Conservation (phyloP, 1,140 invertebrate genomes). For the Euglossa dilemma region DNA sequence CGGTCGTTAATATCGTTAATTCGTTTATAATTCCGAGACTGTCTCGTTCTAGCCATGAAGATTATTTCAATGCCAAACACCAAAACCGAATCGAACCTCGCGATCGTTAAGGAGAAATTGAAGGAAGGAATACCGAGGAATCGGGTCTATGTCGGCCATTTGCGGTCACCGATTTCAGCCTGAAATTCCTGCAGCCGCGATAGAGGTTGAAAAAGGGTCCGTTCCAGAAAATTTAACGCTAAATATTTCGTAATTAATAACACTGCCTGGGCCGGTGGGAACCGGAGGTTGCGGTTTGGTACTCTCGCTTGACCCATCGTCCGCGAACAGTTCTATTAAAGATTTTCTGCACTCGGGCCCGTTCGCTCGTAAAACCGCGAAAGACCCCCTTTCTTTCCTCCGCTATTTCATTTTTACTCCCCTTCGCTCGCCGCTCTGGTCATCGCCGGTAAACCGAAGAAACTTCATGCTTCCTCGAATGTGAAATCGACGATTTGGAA, state of each 20-base stretch:
- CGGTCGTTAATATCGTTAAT: no score
- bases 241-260: conserved; percentile 80
- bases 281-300: conserved; percentile 79
- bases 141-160: conserved; percentile 32
- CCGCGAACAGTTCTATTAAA: conserved; percentile 64
- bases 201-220: conserved; percentile 42
- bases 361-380: conserved; percentile 66
- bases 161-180: conserved; percentile 54
- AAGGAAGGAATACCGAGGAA: not conserved
- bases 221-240: conserved; percentile 80
- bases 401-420: conserved; percentile 11
- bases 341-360: conserved; percentile 53
- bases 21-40: no score
- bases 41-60: no score
- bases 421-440: not conserved
- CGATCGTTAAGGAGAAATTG: not conserved
- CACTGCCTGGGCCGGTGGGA: conserved; percentile 72
- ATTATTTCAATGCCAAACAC: no score
- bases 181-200: conserved; percentile 26
- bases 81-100: no score
- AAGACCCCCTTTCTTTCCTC: conserved; percentile 6
- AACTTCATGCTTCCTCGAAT: conserved; percentile 46
- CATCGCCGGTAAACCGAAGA: not conserved
- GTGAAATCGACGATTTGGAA: conserved; percentile 43
- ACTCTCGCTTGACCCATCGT: conserved; percentile 62